These are phyloP conservation scores for Epizoanthus illoricatus DNA, from an alignment of 92 coral and sea anemone species.

Conservation along the genomic window DNA sequence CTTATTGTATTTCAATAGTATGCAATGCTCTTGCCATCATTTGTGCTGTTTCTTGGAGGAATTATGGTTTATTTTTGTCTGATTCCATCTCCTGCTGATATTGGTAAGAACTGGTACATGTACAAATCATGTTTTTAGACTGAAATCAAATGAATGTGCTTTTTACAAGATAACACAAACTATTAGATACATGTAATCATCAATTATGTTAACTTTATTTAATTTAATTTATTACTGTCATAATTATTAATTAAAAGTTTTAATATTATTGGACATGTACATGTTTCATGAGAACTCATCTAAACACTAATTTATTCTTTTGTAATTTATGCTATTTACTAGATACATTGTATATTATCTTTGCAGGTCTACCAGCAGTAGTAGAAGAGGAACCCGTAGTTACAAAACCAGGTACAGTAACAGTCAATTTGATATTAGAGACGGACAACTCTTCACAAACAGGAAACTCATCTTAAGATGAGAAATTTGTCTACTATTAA, in stretches of 20 bases:
- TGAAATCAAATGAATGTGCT: no score
- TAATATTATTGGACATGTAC: not conserved
- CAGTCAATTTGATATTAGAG: not conserved
- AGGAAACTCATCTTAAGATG: no score
- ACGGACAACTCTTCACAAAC: no score
- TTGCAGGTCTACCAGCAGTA: slow-evolving; percentile 44
- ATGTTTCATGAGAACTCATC: not conserved
- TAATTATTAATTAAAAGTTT: no score
- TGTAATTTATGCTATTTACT: not conserved
- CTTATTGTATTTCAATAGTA: slow-evolving; percentile 42
- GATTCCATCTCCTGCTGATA: slow-evolving; percentile 76
- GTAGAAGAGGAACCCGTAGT: slow-evolving; percentile 45
- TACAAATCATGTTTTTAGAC: not conserved
- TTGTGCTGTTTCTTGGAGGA: slow-evolving; percentile 73
- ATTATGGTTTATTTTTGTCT: slow-evolving; percentile 75
- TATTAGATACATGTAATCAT: no score
- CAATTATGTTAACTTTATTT: no score
- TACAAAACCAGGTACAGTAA: slow-evolving; percentile 40
- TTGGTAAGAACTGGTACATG: slow-evolving; percentile 64
- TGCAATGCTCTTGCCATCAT: slow-evolving; percentile 86
- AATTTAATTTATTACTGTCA: no score
- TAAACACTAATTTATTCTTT: no score
- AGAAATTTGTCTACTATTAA: no score
- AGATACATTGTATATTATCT: not conserved
- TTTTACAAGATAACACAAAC: no score